A percentile compares a stretch with the other conserved stretches of the same genome.
phyloP scores from a whole-genome alignment of 2,888 invertebrate species.

The Sarcophaga carnaria region DNA sequence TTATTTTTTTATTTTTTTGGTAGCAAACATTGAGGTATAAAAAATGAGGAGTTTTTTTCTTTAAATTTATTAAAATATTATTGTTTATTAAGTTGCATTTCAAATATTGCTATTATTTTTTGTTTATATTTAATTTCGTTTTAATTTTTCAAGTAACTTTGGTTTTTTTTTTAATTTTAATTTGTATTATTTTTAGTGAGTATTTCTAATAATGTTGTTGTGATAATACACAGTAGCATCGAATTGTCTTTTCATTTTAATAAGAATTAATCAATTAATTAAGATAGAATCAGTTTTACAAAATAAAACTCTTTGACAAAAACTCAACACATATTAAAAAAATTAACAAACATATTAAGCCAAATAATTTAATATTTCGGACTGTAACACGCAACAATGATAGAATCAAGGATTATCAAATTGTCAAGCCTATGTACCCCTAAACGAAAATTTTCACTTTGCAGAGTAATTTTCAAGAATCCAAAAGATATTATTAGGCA shows the following conservation, averaged over 20 bases:
- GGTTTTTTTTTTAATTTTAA: not conserved
- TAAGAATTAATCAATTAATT: not conserved
- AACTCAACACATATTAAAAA: no score
- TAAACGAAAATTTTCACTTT: no score
- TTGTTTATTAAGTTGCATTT: conserved; percentile 29
- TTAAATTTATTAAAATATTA: not conserved
- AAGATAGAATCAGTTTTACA: no score
- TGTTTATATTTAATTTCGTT: not conserved
- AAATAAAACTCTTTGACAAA: no score
- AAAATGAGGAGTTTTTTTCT: conserved; percentile 17
- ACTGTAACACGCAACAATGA: no score
- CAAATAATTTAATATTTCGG: no score
- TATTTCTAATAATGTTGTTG: not conserved
- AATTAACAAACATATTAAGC: no score
- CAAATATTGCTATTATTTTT: conserved; percentile 36
- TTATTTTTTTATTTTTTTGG: conserved; percentile 14
- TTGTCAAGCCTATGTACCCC: no score
- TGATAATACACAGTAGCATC: not conserved
- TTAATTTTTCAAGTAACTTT: not conserved
- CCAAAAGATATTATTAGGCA: no score
- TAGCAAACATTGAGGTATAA: conserved; percentile 66
- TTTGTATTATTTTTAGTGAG: not conserved
- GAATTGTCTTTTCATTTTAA: not conserved
- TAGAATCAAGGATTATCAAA: no score
- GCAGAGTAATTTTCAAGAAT: no score